Percentiles rank a stretch among this genome's conserved stretches.
Conservation (phyloP, 2,888 invertebrate species). For the Phasia obesa region DNA sequence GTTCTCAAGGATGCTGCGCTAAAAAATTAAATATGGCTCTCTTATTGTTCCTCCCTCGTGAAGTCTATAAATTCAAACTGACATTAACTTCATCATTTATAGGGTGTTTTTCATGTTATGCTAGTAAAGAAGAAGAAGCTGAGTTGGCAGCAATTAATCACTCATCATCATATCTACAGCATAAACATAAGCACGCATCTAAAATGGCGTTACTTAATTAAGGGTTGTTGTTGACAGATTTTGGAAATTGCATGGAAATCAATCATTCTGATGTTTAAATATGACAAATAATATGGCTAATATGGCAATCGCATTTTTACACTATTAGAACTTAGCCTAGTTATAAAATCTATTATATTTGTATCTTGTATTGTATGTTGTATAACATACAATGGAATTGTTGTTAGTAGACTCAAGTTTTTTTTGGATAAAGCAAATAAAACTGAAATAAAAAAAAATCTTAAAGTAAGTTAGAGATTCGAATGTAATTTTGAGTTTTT, state of each 20-base stretch:
- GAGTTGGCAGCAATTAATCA: slow-evolving; percentile 55
- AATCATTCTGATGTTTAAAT: no score
- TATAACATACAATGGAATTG: no score
- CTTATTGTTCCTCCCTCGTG: neutral
- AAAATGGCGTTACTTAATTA: slow-evolving; percentile 3
- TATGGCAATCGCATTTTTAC: neutral
- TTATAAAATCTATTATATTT: no score
- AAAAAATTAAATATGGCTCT: slow-evolving; percentile 10
- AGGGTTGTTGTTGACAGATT: neutral
- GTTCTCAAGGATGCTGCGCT: neutral
- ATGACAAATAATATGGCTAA: no score
- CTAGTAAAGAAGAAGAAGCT: neutral
- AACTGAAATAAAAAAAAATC: no score
- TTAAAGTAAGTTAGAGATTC: no score
- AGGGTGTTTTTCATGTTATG: slow-evolving; percentile 28
- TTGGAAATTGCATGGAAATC: neutral
- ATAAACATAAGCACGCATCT: neutral
- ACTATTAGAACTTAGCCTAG: no score
- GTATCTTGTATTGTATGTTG: no score
- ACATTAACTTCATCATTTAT: slow-evolving; percentile 27
- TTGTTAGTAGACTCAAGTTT: no score
- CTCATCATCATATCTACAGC: neutral
- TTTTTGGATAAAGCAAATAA: no score
- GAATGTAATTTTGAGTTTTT: no score
- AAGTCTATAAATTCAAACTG: neutral